Evolutionary conservation across 2,888 invertebrate species (phyloP).

Genomic region (Apamea crenata): DNA sequence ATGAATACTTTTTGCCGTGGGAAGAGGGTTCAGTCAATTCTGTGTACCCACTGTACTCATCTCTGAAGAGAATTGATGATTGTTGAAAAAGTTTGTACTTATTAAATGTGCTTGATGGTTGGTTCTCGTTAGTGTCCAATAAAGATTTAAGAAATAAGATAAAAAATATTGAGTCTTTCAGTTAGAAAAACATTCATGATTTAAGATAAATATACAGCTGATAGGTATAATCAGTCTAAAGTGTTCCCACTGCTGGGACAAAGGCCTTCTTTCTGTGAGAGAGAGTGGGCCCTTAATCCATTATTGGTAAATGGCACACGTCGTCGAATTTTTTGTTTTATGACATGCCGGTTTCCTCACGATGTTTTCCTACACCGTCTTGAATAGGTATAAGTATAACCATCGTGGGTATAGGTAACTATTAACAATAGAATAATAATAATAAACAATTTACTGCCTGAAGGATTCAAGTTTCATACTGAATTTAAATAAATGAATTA

Average conservation of each 20-base stretch:
- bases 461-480: background rate
- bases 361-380: no score
- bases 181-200: background rate
- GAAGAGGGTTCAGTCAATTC: conserved; percentile 23
- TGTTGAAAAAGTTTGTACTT: conserved; percentile 25
- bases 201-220: background rate
- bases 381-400: no score
- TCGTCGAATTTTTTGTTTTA: no score
- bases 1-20: conserved; percentile 35
- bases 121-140: background rate
- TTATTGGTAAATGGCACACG: no score
- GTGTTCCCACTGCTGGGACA: no score
- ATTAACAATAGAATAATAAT: background rate
- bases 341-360: no score
- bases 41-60: conserved; percentile 27
- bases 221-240: no score
- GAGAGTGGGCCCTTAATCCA: no score
- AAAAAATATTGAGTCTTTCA: background rate
- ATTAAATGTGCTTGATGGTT: conserved; percentile 17
- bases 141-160: background rate
- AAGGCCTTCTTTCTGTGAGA: no score
- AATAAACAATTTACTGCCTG: background rate
- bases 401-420: no score
- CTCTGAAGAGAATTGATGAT: conserved; percentile 32
- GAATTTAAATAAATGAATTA: conserved; percentile 28